A percentile compares a stretch with the other conserved stretches of the same genome.
These are phyloP conservation scores for Agrochola circellaris DNA, from an alignment of 2,888 invertebrate species.

Conservation along the genomic window DNA sequence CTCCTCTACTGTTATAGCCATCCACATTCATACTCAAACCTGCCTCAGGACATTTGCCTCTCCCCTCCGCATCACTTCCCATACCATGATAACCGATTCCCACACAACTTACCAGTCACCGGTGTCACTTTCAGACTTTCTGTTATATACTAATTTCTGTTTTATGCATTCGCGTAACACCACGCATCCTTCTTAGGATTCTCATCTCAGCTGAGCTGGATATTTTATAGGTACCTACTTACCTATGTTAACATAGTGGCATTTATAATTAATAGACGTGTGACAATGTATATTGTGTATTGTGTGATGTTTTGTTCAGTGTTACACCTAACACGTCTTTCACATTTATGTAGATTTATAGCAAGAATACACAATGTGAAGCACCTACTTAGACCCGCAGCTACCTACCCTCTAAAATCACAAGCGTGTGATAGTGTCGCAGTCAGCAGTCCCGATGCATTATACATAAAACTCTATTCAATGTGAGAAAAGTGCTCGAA, in stretches of 20 bases:
- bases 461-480: conserved; percentile 28
- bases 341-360: neutral
- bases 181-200: neutral
- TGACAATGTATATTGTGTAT: neutral
- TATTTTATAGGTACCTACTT: neutral
- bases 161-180: neutral
- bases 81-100: neutral
- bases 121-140: neutral
- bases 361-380: conserved; percentile 8
- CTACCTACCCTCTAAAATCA: neutral
- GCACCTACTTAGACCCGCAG: neutral
- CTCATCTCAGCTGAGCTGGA: neutral
- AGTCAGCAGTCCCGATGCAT: conserved; percentile 34
- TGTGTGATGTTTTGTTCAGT: neutral
- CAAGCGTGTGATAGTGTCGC: conserved; percentile 4
- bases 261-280: neutral
- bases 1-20: neutral
- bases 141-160: neutral
- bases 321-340: neutral
- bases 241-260: neutral
- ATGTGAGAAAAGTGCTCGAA: conserved; percentile 19
- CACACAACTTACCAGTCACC: neutral
- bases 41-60: too few relatives aligned
- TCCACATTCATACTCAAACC: neutral
- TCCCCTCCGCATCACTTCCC: too few relatives aligned